Evolutionary conservation across 1,140 invertebrate species (phyloP), one percentile per base, ranked within the genome.

Genomic region (Episyrphus balteatus): DNA sequence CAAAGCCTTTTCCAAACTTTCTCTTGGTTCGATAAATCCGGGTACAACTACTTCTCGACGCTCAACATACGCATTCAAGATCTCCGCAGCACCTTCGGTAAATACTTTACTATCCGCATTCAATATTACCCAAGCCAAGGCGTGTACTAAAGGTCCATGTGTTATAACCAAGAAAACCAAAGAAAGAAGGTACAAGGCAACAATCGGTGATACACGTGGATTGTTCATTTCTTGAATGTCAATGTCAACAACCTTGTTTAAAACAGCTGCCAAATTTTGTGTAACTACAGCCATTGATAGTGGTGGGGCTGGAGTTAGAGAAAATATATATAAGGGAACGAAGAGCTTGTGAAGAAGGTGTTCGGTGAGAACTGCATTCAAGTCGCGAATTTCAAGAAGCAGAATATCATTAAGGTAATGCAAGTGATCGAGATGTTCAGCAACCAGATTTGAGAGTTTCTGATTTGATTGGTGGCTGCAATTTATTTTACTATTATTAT

Each of bases 371-470:
- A 98, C 91, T 56, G 91, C 84, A 71, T 98, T 99, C 40, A 98
- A 74, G 58, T 92, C 86, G 32, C 86, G 81, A 57, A 98, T 95
- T 62, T 92, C 84, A 15, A 98, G 77, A 61, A 85, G 84, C 15
- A 98, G 74, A 63, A 98, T 98, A 56, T 99, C 96, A 62, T 98
- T 98, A 18, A 99, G 73, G 69, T 99, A 99, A 72, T 99, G 95
- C 12, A 99, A 73, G 70, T 98, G 92, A 70, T 99, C 95, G 37
- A 99, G 73, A 70, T 99, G 94, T 73, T 98, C 93, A 0, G 94
- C 94, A 3, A 99, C 93, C 42, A 98, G 74, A 70, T 96, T 94
- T 13, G 92, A 81, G 34, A 99, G 73, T 62, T 91, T 84, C 70
- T 82, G 92, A 70, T 83, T 90, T 66, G 79, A 93, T 74, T 92